These are phyloP conservation scores for Cnemophilus loriae DNA, from an alignment of 2,113 vertebrate genomes.

Conservation along the genomic window DNA sequence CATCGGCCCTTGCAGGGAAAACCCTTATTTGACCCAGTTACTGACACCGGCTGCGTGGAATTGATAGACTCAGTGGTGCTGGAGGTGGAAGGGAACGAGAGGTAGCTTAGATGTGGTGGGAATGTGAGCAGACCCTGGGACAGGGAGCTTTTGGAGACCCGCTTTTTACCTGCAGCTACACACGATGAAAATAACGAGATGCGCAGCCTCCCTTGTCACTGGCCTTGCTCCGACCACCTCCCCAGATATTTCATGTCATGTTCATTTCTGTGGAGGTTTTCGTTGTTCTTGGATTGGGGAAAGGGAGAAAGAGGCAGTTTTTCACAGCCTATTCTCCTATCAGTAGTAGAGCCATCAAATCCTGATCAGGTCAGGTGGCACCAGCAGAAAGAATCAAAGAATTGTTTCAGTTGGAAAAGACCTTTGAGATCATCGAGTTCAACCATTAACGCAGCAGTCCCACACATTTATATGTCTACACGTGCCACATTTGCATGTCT, in stretches of 20 bases:
- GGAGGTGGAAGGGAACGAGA: not conserved
- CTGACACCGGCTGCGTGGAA: rapidly evolving
- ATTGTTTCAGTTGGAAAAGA: not conserved
- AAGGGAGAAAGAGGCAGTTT: not conserved
- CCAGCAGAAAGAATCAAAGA: not conserved
- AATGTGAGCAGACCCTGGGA: not conserved
- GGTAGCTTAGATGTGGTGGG: not conserved
- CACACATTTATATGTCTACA: not conserved
- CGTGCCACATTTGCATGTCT: not conserved
- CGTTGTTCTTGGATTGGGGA: not conserved
- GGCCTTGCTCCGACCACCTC: not conserved
- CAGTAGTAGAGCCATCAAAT: not conserved
- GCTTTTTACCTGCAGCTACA: not conserved
- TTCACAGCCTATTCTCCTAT: not conserved
- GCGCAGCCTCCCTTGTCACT: not conserved
- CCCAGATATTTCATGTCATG: not conserved
- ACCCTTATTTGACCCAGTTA: too few relatives aligned
- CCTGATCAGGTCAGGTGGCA: not conserved
- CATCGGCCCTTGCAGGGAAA: not conserved
- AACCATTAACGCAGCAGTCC: not conserved
- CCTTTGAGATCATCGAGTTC: not conserved
- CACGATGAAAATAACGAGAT: not conserved
- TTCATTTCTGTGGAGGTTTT: not conserved
- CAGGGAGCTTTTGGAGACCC: not conserved
- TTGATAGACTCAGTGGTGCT: not conserved